Evolutionary conservation across 2,888 invertebrate genomes (phyloP), one percentile per base, ranked within the genome.

Genomic region (Hirtodrosophila cameraria): DNA sequence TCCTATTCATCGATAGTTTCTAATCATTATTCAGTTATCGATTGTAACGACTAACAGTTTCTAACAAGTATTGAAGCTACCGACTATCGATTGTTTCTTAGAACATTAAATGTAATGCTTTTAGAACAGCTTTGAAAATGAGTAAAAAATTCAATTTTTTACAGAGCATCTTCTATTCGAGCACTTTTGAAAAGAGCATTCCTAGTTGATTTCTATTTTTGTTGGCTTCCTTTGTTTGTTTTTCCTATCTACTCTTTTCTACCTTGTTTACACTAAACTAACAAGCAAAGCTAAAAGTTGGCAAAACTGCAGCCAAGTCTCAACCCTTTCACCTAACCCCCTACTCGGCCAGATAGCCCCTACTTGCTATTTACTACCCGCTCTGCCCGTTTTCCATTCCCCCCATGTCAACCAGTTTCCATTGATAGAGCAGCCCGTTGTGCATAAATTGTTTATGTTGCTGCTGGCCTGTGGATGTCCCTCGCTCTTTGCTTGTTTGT

Each of bases 181-280:
- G 5, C 13, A 15, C 15, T 33, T 12, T 23, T 6, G 23, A 7
- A 20, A 20, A 11, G 11, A 31, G 5, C 2, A 13, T 12, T n/a
- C 9, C 3, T 7, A 3, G 2, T n/a, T 30, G 25, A 18, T 9
- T n/a, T 20, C 23, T 30, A 18, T 52, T 35, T 46, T 50, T 52
- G 16, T 36, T 38, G 66, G 38, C 23, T 54, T 27, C 49, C 67
- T 72, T 61, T 66, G 67, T 72, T 70, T 57, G 59, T 35, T 43
- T 35, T 8, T 25, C 41, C 20, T 15, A 27, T 39, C 45, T 13
- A 20, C 42, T 3, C 15, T 3, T 7, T 4, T 1, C 7, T 9
- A 42, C 38, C 62, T 76, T 86, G 83, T 83, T 82, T 82, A 74
- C 80, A 83, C 80, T 80, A 65, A 83, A 76, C 81, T 71, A 82